Base-by-base conservation (phyloP, 1,140 invertebrate genomes). In the Mylabris phalerata region DNA sequence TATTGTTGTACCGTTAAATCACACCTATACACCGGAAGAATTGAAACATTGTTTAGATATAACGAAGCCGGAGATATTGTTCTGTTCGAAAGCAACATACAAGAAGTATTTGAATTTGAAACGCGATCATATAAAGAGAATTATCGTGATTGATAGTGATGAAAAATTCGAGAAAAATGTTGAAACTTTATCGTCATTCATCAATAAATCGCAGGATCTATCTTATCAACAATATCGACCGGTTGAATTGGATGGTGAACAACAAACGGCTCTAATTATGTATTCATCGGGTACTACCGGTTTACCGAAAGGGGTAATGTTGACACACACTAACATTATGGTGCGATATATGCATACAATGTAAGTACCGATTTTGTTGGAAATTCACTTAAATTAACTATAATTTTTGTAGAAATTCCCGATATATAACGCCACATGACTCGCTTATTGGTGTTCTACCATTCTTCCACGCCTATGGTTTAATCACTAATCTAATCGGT, bases 251-350 rank as follows among this genome's bases (percentile, higher is more conserved):
- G 48, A 65, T 51, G 5, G 47, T 2, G 47, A 50, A 5, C 50
- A 66, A 50, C 60, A 74, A 54, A 59, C 65, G 0, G 70, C 74
- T 1, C 60, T 75, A 6, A 72, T 81, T n/a, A 57, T 79, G 4
- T 79, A 76, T 64, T 79, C 78, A 9, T 79, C 79, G 2, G 88
- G 88, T 13, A 89, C 88, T 6, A 90, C 87, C 27, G 87, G 89
- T 54, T 68, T 84, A 38, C 88, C 89, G 0, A 92, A 92, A 73
- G 88, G 87, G 13, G 88, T 89, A 0, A 83, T 87, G 78, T 70
- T 90, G 41, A 86, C 85, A 1, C 85, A 89, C 67, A 68, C 61
- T 24, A 84, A 80, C 69, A 80, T 26, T 68, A 59, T 56, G 39
- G 47, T 51, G 3, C 11, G 59, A 11, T 48, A 63, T 26, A 51